Base-by-base conservation (phyloP, 2,888 invertebrate genomes). In the Polydrusus cervinus region DNA sequence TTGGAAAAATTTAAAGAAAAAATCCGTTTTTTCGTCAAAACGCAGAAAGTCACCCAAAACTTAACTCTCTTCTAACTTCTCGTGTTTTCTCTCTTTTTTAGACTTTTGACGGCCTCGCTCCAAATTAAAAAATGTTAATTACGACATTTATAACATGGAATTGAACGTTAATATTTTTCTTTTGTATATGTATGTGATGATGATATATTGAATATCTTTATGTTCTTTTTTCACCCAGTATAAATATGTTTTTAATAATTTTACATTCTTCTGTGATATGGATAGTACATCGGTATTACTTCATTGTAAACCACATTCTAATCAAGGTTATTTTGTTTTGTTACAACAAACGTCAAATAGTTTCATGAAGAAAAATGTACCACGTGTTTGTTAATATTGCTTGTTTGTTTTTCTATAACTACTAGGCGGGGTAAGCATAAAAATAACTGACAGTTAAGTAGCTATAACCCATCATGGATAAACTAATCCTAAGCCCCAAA, bases 301-400 rank as follows among this genome's bases (percentile, higher is more conserved):
- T 70, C 70, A 70, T 47, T 71, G 64, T 38, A 64, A 64, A 65
- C 71, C 43, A 45, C 64, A 71, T 64, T 64, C 8, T 71, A 10
- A 30, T 11, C 64, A 64, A 64, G 64, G 64, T 64, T 62, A 13
- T 16, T 16, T 38, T 38, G 53, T 43, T 34, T 5, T 3, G 10
- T 16, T 7, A 25, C 25, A 25, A 53, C 25, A 25, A 25, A 53
- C 53, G n/a, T 25, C 25, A 7, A 53, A 53, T 16, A 25, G 9
- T 25, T 53, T 53, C 20, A 25, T 25, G 25, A 53, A n/a, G 1
- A 34, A 34, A 55, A 34, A 55, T 34, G 11, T 25, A 14, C 30
- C 55, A 55, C 55, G 14, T 14, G 18, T 25, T 53, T 30, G 20
- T 51, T 51, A 51, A 11, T 20, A 1, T 6, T 20, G 51, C 25